phyloP scores from a whole-genome alignment of 1,140 invertebrate species.

The Tetraneura akinire region DNA sequence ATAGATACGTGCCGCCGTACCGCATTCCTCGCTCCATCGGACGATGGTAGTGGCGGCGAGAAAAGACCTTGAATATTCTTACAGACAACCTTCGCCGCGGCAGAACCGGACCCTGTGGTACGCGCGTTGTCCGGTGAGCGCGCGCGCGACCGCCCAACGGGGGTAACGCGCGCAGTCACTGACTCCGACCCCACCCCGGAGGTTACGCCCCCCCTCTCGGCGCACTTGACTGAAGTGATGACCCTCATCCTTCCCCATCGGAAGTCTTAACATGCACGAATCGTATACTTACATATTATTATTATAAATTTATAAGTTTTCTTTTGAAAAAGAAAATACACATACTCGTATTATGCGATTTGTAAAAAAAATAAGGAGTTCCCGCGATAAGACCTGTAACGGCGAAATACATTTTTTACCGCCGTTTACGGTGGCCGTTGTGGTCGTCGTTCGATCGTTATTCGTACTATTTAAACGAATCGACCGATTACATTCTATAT shows the following conservation, averaged over 20 bases:
- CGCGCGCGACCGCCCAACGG: not conserved
- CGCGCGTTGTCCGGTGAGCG: conserved; percentile 4
- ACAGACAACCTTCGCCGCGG: conserved; percentile 40
- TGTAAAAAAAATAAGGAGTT: not conserved
- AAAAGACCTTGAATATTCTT: conserved; percentile 44
- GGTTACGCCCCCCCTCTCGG: not conserved
- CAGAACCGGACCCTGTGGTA: conserved; percentile 49
- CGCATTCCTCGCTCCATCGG: conserved; percentile 22
- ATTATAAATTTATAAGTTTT: too few species aligned
- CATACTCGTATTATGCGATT: too few species aligned
- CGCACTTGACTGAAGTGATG: too few species aligned
- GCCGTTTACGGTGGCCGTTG: too few species aligned
- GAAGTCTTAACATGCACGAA: not conserved
- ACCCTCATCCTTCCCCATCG: not conserved
- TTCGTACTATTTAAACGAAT: too few species aligned
- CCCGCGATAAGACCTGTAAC: too few species aligned
- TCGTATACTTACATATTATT: too few species aligned
- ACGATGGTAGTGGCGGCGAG: not conserved
- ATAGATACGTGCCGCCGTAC: conserved; percentile 9
- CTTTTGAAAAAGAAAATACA: not conserved
- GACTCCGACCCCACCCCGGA: conserved; percentile 25
- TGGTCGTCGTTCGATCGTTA: too few species aligned
- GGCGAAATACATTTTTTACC: too few species aligned
- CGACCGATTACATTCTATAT: too few species aligned
- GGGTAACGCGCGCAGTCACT: conserved; percentile 37